These are phyloP conservation scores for Leptobrachium ailaonicum DNA, from an alignment of 2,113 vertebrate genomes.

Conservation along the genomic window DNA sequence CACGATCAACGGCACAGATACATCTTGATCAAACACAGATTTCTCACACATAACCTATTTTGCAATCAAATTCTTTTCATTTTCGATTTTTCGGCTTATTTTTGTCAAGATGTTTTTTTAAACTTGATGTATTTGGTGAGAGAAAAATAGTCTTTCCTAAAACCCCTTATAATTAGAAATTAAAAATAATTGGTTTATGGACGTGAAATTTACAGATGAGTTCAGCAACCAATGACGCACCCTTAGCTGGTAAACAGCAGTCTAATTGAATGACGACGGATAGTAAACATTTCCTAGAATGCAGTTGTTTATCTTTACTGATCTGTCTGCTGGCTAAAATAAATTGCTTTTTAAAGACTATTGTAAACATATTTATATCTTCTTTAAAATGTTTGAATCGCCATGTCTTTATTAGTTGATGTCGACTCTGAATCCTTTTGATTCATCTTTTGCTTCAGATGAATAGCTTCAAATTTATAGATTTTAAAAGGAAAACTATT, in stretches of 20 bases:
- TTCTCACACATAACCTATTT: too few relatives aligned
- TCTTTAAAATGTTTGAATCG: too few relatives aligned
- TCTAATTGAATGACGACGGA: constrained; percentile 20
- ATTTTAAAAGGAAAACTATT: too few relatives aligned
- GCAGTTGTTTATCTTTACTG: constrained; percentile 18
- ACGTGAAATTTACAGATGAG: neutral
- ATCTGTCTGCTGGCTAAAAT: neutral
- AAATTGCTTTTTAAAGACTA: neutral
- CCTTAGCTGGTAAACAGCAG: neutral
- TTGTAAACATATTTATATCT: too few relatives aligned
- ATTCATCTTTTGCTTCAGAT: too few relatives aligned
- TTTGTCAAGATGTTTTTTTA: neutral
- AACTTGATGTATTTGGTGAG: neutral
- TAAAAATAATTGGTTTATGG: neutral
- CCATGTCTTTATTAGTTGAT: too few relatives aligned
- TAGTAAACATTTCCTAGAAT: neutral
- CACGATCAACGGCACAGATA: neutral
- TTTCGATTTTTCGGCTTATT: neutral
- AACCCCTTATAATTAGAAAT: neutral
- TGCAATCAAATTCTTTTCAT: neutral
- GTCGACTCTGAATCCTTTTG: too few relatives aligned
- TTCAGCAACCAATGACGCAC: constrained; percentile 12
- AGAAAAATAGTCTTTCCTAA: neutral
- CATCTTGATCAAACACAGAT: neutral
- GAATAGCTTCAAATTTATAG: too few relatives aligned